phyloP scores from a whole-genome alignment of 2,797 vertebrate genomes.

The Acrossocheilus wenchowensis region DNA sequence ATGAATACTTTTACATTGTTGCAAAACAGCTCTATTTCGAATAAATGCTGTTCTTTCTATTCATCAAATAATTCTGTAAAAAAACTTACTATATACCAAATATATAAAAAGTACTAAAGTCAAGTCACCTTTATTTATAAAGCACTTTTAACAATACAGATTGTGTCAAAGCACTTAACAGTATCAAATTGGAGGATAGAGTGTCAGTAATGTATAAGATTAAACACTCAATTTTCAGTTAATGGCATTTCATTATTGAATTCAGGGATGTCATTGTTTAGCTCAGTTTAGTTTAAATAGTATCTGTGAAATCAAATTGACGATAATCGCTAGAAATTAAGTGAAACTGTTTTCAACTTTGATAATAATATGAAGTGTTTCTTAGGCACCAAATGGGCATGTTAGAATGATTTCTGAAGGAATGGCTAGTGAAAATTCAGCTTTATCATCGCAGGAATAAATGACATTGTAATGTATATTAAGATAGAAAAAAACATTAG shows the following conservation, averaged over 20 bases:
- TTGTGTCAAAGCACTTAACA: too few relatives aligned
- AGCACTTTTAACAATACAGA: too few relatives aligned
- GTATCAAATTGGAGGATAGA: too few relatives aligned
- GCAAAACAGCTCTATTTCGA: background rate
- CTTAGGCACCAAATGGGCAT: background rate
- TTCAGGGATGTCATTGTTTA: too few relatives aligned
- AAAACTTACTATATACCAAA: background rate
- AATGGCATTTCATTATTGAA: too few relatives aligned
- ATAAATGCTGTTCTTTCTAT: background rate
- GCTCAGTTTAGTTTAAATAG: too few relatives aligned
- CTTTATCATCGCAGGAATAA: background rate
- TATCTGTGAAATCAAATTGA: too few relatives aligned
- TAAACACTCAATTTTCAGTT: too few relatives aligned
- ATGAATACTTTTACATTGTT: background rate
- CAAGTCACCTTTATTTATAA: too few relatives aligned
- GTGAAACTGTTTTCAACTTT: background rate
- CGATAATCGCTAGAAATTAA: too few relatives aligned
- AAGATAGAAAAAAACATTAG: background rate
- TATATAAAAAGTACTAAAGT: background rate
- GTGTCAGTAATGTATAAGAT: too few relatives aligned
- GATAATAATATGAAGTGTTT: background rate
- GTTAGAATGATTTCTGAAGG: background rate
- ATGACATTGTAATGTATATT: background rate
- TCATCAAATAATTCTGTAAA: background rate
- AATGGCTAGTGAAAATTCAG: background rate